Conservation (phyloP, 2,888 invertebrate species). For the Drosophila mimica region DNA sequence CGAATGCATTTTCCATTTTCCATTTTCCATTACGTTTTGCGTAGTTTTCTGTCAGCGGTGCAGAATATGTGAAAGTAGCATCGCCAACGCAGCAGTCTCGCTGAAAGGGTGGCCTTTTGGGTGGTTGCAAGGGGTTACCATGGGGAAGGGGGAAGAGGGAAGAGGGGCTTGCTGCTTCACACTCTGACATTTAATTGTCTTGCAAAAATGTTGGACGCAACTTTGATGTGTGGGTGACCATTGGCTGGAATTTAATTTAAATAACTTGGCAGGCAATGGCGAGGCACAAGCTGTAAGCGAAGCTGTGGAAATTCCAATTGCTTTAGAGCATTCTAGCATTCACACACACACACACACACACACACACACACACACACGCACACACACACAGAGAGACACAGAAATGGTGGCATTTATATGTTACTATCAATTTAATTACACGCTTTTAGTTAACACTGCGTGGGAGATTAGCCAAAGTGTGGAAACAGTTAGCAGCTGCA, state of each 20-base stretch:
- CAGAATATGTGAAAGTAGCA: conserved; percentile 46
- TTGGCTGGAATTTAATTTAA: conserved; percentile 74
- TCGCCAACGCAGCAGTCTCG: conserved; percentile 11
- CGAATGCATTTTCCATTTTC: conserved; percentile 36
- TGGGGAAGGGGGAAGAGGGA: too few species aligned
- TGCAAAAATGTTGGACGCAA: conserved; percentile 48
- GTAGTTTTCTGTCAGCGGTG: conserved; percentile 31
- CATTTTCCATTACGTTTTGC: conserved; percentile 29
- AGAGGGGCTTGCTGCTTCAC: background rate
- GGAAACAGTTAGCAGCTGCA: conserved; percentile 25
- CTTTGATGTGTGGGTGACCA: conserved; percentile 48
- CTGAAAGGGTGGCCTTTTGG: background rate
- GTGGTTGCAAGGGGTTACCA: background rate
- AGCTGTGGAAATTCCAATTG: conserved; percentile 44
- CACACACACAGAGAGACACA: background rate
- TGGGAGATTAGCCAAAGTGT: conserved; percentile 62
- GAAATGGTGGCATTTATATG: background rate
- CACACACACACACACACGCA: background rate
- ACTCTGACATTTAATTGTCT: conserved; percentile 76
- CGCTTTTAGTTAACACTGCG: conserved; percentile 50
- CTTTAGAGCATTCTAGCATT: conserved; percentile 4
- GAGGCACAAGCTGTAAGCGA: conserved; percentile 26
- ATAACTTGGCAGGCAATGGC: conserved; percentile 61
- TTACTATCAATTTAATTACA: conserved; percentile 67
- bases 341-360: background rate